Evolutionary conservation across 2,888 invertebrate genomes (phyloP), one percentile per base, ranked within the genome.

Genomic region (Clanis bilineata): DNA sequence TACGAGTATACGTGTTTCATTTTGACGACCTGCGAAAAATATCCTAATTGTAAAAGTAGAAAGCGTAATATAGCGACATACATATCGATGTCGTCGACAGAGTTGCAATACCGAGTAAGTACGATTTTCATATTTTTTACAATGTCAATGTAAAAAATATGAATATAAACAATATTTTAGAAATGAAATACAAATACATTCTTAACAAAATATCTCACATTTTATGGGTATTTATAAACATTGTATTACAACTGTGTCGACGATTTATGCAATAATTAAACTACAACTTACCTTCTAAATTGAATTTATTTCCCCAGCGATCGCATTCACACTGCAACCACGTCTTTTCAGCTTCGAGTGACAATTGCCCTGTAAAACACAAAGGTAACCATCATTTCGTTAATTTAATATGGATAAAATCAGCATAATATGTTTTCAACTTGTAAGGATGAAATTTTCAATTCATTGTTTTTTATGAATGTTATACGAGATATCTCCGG

Each of bases 251-350:
- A 51, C 32, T 32, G 28, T 10, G 10, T 10, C 9, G 10, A 28
- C 25, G 15, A 21, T 51, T 15, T 9, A 15, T 18, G 28, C 51
- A 36, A 9, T 25, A 41, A 51, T 47, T 10, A 23, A 57, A 62
- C 62, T 12, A n/a, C 3, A 39, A 96, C 95, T 96, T 59, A 96
- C 96, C 95, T 95, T 96, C 96, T 84, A 96, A 92, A 92, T 95
- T 95, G 88, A 95, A 96, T 88, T 95, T 95, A 79, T 95, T 94
- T 72, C 96, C 96, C 97, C 97, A 97, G 76, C 96, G 95, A 86
- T 97, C 97, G 85, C 96, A 96, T 92, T 97, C 97, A 82, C 96
- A 97, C 86, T 97, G 97, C 74, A 97, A 92, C 97, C 97, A 97
- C 69, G 96, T 96, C 88, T 96, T 96, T 87, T 97, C 97, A 64